Evolutionary conservation across 2,888 invertebrate genomes (phyloP).

Genomic region (Phyllotreta cruciferae): DNA sequence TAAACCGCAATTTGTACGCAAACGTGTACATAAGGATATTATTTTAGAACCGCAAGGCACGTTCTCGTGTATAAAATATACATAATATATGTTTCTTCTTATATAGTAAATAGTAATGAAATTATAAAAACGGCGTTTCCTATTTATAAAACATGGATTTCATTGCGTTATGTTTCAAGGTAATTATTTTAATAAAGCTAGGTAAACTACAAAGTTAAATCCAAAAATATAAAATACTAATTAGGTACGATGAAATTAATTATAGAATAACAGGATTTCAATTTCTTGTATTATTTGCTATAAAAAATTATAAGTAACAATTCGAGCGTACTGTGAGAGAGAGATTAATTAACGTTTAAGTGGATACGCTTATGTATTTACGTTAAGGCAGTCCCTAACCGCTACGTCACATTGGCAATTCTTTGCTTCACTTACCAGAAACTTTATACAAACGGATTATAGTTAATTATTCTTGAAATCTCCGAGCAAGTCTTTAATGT

Average conservation of each 20-base stretch:
- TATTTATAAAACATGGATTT: too few species aligned
- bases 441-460: slow-evolving; percentile 40
- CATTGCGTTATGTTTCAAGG: too few species aligned
- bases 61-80: neutral
- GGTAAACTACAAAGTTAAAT: too few species aligned
- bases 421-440: slow-evolving; percentile 36
- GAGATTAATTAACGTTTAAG: too few species aligned
- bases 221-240: too few species aligned
- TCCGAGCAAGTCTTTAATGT: slow-evolving; percentile 32
- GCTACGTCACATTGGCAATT: slow-evolving; percentile 23
- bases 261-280: too few species aligned
- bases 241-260: too few species aligned
- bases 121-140: too few species aligned
- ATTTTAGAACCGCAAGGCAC: slow-evolving; percentile 9
- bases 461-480: slow-evolving; percentile 39
- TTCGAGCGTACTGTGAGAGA: too few species aligned
- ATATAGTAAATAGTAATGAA: neutral
- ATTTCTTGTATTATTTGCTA: too few species aligned
- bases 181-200: too few species aligned
- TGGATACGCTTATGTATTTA: slow-evolving; percentile 7
- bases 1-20: slow-evolving; percentile 1
- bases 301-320: too few species aligned
- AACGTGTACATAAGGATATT: neutral
- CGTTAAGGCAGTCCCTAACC: slow-evolving; percentile 8
- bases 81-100: neutral